phyloP scores from a whole-genome alignment of 2,797 vertebrate species.

The Phylloscopus collybita region DNA sequence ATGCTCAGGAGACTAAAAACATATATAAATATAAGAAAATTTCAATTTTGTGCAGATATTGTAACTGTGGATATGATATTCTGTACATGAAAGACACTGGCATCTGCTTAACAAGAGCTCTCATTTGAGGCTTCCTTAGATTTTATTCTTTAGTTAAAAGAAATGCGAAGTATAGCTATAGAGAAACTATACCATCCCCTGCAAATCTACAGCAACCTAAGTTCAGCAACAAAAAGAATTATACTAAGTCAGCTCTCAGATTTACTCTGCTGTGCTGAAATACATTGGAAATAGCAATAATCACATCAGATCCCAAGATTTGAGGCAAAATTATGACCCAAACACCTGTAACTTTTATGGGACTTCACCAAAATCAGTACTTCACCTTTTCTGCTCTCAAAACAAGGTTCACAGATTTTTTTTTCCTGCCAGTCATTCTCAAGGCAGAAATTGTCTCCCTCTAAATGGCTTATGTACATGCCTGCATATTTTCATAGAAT shows the following conservation, averaged over 20 bases:
- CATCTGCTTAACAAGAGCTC: neutral
- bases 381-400: neutral
- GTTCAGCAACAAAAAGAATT: neutral
- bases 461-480: fast-evolving
- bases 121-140: neutral
- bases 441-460: neutral
- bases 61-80: neutral
- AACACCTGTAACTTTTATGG: neutral
- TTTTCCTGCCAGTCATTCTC: neutral
- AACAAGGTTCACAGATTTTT: neutral
- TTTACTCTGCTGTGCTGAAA: neutral
- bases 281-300: neutral
- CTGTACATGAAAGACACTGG: neutral
- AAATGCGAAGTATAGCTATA: neutral
- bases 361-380: neutral
- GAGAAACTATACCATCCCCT: neutral
- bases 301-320: neutral
- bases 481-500: neutral
- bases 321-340: neutral
- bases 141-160: neutral
- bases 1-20: neutral
- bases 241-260: neutral
- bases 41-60: neutral
- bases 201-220: neutral
- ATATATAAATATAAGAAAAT: neutral